Conservation (phyloP, 2,888 invertebrate species). For the Dusona sp. region DNA sequence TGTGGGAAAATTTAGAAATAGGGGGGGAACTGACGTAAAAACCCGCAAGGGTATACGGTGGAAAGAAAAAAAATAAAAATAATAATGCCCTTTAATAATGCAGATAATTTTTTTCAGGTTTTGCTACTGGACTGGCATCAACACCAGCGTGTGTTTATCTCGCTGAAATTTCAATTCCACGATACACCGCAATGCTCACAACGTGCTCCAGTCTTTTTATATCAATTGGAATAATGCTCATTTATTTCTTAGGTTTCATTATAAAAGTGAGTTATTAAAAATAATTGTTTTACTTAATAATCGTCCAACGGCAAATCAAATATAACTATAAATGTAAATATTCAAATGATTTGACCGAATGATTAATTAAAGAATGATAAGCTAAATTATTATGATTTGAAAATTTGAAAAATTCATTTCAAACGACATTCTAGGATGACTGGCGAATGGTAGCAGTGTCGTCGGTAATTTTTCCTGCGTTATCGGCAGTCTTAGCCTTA, state of each 20-base stretch:
- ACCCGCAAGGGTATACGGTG: too few species aligned
- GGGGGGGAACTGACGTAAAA: too few species aligned
- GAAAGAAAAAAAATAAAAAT: too few species aligned
- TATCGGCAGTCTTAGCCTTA: constrained; percentile 79
- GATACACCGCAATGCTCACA: constrained; percentile 84
- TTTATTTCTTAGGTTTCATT: constrained; percentile 84
- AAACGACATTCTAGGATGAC: constrained; percentile 77
- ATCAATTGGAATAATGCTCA: constrained; percentile 84
- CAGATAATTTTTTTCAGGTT: constrained; percentile 76
- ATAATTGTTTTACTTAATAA: neutral
- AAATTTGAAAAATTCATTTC: neutral
- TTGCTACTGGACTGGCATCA: constrained; percentile 85
- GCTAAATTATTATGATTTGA: neutral
- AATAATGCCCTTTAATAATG: too few species aligned
- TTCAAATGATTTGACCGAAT: neutral
- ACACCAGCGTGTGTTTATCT: constrained; percentile 85
- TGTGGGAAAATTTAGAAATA: too few species aligned
- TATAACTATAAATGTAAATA: too few species aligned
- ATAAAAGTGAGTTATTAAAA: constrained; percentile 78
- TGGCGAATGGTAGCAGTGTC: constrained; percentile 82
- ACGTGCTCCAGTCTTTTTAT: constrained; percentile 85
- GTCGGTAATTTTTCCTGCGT: constrained; percentile 80
- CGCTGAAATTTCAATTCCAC: constrained; percentile 84
- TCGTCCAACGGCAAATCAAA: too few species aligned
- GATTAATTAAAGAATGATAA: neutral